A percentile compares a stretch with the other conserved stretches of the same genome.
These are phyloP conservation scores for Sciurus niger DNA, from an alignment of 2,113 vertebrate species.

Conservation along the genomic window DNA sequence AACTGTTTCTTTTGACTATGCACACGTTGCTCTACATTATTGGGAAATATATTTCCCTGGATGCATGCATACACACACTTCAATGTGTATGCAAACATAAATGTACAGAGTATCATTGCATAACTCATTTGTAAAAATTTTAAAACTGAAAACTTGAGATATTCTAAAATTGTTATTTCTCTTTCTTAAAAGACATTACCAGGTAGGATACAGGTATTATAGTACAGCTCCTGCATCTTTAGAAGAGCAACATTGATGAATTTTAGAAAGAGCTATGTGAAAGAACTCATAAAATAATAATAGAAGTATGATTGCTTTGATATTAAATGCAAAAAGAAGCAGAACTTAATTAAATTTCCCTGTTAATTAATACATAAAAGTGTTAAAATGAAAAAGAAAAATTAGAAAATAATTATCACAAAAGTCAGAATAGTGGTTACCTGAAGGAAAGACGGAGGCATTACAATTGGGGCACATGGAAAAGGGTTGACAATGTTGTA, in stretches of 20 bases:
- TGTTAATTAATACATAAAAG: neutral
- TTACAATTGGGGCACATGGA: neutral
- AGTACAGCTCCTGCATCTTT: neutral
- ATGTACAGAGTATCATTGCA: neutral
- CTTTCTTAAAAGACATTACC: neutral
- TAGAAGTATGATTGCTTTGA: neutral
- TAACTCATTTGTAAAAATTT: slow-evolving; percentile 12
- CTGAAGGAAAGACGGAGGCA: neutral
- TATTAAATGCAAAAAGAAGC: neutral
- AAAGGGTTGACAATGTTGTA: neutral
- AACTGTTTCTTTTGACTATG: neutral
- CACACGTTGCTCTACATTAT: neutral
- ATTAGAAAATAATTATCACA: neutral
- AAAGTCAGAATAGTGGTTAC: neutral
- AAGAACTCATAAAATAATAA: slow-evolving; percentile 38
- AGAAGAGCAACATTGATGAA: neutral
- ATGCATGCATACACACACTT: neutral
- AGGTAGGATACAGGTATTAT: neutral
- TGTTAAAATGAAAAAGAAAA: neutral
- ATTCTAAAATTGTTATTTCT: neutral
- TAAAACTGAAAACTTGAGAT: slow-evolving; percentile 26
- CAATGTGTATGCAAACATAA: neutral
- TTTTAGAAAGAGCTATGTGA: slow-evolving; percentile 11
- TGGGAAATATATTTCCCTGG: neutral
- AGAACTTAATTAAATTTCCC: neutral